Evolutionary conservation across 2,797 vertebrate species (phyloP).

Genomic region (Cossypha dichroa): DNA sequence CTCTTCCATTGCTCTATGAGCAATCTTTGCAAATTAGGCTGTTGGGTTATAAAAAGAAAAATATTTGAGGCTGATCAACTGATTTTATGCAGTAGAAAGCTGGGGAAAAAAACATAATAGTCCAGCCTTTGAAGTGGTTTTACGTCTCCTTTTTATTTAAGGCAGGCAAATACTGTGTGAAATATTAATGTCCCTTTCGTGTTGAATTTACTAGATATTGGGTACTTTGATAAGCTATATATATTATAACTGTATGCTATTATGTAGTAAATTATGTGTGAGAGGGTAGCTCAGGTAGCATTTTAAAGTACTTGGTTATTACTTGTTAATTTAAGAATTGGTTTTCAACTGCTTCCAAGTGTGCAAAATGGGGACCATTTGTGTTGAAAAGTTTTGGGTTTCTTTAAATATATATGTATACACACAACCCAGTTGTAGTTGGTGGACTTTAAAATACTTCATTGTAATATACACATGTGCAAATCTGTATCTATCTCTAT

Average conservation of each 20-base stretch:
- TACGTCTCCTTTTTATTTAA: not conserved
- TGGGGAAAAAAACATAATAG: not conserved
- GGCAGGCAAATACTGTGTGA: not conserved
- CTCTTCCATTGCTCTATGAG: not conserved
- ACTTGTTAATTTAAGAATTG: not conserved
- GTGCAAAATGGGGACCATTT: not conserved
- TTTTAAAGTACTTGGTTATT: not conserved
- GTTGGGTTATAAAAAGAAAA: slow-evolving; percentile 1
- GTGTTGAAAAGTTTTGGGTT: not conserved
- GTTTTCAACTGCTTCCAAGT: not conserved
- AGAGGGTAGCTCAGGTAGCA: not conserved
- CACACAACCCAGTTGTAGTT: not conserved
- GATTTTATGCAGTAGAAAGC: not conserved
- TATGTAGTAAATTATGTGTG: not conserved
- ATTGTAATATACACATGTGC: not conserved
- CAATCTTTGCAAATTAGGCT: not conserved
- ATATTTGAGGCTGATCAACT: not conserved
- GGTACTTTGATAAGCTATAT: not conserved
- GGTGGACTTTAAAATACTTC: not conserved
- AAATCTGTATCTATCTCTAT: no score
- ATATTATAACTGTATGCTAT: not conserved
- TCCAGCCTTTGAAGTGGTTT: not conserved
- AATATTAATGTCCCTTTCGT: not conserved
- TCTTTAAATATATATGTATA: not conserved
- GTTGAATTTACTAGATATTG: not conserved